Conservation (phyloP, 2,888 invertebrate species). For the Polietes domitor region DNA sequence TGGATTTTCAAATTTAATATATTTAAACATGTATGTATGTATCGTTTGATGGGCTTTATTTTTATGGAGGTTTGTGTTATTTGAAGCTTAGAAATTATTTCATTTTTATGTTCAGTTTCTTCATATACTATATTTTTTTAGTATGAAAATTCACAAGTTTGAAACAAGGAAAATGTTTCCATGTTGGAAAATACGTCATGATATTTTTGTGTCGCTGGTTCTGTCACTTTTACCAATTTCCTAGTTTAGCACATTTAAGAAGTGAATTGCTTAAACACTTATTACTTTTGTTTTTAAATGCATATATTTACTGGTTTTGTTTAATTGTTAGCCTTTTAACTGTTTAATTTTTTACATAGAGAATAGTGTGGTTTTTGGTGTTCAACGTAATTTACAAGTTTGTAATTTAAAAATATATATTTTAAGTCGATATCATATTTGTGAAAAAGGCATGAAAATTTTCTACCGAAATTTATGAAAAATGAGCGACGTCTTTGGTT, state of each 20-base stretch:
- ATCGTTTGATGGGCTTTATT: not conserved
- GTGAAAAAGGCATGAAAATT: not conserved
- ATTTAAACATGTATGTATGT: not conserved
- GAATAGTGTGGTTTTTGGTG: not conserved
- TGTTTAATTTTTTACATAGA: slow-evolving; percentile 8
- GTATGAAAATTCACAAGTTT: not conserved
- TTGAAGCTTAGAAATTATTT: slow-evolving; percentile 57
- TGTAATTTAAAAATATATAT: not conserved
- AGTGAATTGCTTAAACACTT: not conserved
- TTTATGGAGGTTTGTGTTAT: not conserved
- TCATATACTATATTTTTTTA: not conserved
- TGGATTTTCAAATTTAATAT: not conserved
- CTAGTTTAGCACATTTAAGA: not conserved
- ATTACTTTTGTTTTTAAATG: slow-evolving; percentile 38
- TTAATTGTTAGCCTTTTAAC: slow-evolving; percentile 1
- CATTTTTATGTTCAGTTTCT: slow-evolving; percentile 25
- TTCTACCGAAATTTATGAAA: too few relatives aligned
- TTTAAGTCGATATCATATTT: not conserved
- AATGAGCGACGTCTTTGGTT: too few relatives aligned
- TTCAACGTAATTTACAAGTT: slow-evolving; percentile 5
- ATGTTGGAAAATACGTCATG: too few relatives aligned
- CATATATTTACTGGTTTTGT: slow-evolving; percentile 16
- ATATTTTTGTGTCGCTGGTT: not conserved
- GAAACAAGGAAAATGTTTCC: not conserved
- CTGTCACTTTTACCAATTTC: not conserved